phyloP scores from a whole-genome alignment of 2,113 vertebrate genomes.

The Esox niger region DNA sequence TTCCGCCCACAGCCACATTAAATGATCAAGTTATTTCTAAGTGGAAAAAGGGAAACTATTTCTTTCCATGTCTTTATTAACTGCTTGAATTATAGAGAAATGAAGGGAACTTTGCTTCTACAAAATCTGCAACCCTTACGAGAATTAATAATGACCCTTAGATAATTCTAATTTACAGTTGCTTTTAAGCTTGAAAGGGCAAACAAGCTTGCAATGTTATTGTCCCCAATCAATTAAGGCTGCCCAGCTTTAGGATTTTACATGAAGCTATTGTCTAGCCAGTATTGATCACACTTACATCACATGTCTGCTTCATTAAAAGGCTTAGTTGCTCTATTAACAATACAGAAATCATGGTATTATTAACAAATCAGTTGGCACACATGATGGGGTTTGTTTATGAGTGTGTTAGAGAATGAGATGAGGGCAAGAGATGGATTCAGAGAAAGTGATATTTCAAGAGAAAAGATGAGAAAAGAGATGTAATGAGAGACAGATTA shows the following conservation, averaged over 20 bases:
- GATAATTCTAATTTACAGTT: constrained; percentile 20
- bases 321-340: constrained; percentile 47
- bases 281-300: constrained; percentile 57
- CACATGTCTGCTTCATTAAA: constrained; percentile 45
- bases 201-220: constrained; percentile 9
- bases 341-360: constrained; percentile 37
- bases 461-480: neutral
- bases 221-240: constrained; percentile 40
- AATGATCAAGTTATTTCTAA: constrained; percentile 48
- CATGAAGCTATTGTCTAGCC: constrained; percentile 49
- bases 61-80: constrained; percentile 19
- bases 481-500: no score
- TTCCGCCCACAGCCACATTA: constrained; percentile 2
- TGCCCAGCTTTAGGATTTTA: constrained; percentile 39
- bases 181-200: constrained; percentile 23
- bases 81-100: no score
- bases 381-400: neutral
- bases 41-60: constrained; percentile 17
- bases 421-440: no score
- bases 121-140: no score
- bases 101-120: no score
- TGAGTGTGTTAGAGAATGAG: neutral
- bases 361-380: constrained; percentile 49
- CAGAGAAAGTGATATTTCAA: constrained; percentile 5
- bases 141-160: no score